Conservation (phyloP, 2,888 invertebrate genomes). For the Teleiodes luculella region DNA sequence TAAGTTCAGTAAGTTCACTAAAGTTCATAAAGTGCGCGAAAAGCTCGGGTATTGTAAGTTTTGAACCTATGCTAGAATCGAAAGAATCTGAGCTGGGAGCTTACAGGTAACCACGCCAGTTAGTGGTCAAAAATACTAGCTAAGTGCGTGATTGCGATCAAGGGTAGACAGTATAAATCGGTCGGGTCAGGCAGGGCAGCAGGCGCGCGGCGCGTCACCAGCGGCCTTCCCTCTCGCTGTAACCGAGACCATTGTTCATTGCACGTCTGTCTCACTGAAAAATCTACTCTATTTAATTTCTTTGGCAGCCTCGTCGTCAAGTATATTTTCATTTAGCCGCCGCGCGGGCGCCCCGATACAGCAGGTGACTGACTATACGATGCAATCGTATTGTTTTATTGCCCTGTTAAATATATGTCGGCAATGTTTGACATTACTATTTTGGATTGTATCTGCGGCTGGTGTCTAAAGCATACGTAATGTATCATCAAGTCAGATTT, state of each 20-base stretch:
- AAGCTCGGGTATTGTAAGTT: too few relatives aligned
- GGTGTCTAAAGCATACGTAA: neutral
- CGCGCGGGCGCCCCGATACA: slow-evolving; percentile 64
- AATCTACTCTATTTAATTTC: slow-evolving; percentile 72
- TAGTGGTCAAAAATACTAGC: slow-evolving; percentile 12
- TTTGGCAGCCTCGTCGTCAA: slow-evolving; percentile 67
- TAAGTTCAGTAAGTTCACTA: neutral
- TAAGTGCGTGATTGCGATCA: slow-evolving; percentile 21
- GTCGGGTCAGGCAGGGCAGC: slow-evolving; percentile 7
- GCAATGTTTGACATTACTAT: slow-evolving; percentile 38
- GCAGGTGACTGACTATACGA: slow-evolving; percentile 65
- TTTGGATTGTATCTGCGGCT: slow-evolving; percentile 14
- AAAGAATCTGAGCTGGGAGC: too few relatives aligned
- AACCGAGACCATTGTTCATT: slow-evolving; percentile 66
- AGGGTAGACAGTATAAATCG: slow-evolving; percentile 20
- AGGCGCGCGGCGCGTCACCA: slow-evolving; percentile 36
- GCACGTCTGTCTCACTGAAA: slow-evolving; percentile 61
- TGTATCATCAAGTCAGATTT: slow-evolving; percentile 3
- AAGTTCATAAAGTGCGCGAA: too few relatives aligned
- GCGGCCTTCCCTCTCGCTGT: slow-evolving; percentile 54
- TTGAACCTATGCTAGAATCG: too few relatives aligned
- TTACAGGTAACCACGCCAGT: neutral
- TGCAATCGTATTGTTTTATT: slow-evolving; percentile 69
- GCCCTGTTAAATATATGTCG: slow-evolving; percentile 49
- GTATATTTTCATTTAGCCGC: slow-evolving; percentile 65